Evolutionary conservation across 2,888 invertebrate species (phyloP).

Genomic region (Exephanes ischioxanthus): DNA sequence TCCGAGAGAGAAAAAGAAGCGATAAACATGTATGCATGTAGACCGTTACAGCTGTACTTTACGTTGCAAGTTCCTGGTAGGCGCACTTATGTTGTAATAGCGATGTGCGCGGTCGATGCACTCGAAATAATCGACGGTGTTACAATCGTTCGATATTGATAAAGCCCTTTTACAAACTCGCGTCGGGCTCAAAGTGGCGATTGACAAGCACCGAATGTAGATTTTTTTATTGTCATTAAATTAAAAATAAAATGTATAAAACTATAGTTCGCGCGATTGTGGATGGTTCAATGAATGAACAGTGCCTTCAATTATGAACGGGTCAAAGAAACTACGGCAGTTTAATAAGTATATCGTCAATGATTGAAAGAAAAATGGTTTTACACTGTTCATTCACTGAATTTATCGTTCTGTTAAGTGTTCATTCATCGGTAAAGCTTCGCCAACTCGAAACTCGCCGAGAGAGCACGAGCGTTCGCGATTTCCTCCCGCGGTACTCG

Average conservation of each 20-base stretch:
- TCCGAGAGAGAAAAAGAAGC: slow-evolving; percentile 60
- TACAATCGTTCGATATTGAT: slow-evolving; percentile 18
- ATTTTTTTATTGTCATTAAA: background rate
- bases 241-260: background rate
- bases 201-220: background rate
- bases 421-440: slow-evolving; percentile 28
- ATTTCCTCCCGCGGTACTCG: slow-evolving; percentile 22
- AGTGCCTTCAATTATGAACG: background rate
- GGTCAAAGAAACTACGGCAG: background rate
- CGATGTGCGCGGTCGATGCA: slow-evolving; percentile 48
- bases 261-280: background rate
- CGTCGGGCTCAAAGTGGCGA: background rate
- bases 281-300: slow-evolving; percentile 7
- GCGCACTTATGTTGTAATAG: slow-evolving; percentile 22
- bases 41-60: slow-evolving; percentile 26
- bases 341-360: slow-evolving; percentile 6
- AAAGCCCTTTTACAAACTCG: background rate
- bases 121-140: slow-evolving; percentile 31
- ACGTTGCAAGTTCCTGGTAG: slow-evolving; percentile 30
- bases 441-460: background rate
- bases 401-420: slow-evolving; percentile 30
- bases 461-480: background rate
- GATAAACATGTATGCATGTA: slow-evolving; percentile 1
- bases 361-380: background rate
- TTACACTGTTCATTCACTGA: slow-evolving; percentile 27